phyloP scores from a whole-genome alignment of 23 tunicate species.

The Botrylloides violaceus region DNA sequence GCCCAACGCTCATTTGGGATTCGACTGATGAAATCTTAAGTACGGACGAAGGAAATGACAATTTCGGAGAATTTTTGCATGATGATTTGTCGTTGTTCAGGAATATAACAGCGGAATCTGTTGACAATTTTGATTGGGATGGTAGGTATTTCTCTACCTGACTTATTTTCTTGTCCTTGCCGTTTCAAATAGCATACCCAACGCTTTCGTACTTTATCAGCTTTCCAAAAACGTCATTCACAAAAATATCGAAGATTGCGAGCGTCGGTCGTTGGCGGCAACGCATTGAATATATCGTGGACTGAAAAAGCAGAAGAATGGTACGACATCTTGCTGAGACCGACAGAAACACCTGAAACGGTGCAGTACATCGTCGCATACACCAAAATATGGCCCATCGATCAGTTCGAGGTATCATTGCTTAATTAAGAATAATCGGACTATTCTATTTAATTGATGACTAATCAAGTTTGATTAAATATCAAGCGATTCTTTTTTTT shows the following conservation, averaged over 20 bases:
- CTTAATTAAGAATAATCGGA: background rate
- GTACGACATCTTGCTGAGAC: background rate
- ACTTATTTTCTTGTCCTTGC: too few species aligned
- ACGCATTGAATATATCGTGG: slow-evolving; percentile 18
- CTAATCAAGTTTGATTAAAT: too few species aligned
- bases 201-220: too few species aligned
- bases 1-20: background rate
- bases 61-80: background rate
- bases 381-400: slow-evolving; percentile 15
- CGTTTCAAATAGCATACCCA: too few species aligned
- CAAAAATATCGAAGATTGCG: background rate
- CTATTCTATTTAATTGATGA: too few species aligned
- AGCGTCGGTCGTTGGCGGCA: background rate
- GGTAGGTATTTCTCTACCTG: background rate
- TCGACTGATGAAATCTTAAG: too few species aligned
- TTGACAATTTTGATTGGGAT: background rate
- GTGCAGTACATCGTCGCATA: slow-evolving; percentile 8
- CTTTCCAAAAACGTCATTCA: background rate
- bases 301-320: background rate
- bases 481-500: too few species aligned
- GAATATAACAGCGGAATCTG: background rate
- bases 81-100: background rate
- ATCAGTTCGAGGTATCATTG: background rate
- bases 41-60: background rate
- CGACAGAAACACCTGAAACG: background rate